Base-by-base conservation (phyloP, 1,140 invertebrate species). In the Ceratosolen fusciceps region DNA sequence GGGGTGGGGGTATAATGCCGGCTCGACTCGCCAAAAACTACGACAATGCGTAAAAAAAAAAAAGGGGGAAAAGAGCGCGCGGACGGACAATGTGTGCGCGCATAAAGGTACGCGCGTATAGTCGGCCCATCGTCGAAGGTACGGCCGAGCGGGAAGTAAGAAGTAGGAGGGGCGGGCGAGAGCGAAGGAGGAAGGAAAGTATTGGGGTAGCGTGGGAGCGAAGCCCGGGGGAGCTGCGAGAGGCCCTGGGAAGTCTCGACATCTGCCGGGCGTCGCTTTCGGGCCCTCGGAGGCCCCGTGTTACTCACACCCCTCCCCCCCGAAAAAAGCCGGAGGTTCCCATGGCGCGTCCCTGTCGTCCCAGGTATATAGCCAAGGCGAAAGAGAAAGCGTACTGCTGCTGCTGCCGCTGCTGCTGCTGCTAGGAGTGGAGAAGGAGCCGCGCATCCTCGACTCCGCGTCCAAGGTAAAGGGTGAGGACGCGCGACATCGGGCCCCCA, bases 181-280 rank as follows among this genome's bases (percentile, higher is more conserved):
- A 24, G n/a, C 31, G 2, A 49, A 37, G 56, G n/a, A 52, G 14
- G 12, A 62, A 52, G 31, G 29, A 70, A 24, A 52, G 16, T 2
- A 21, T 21, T 9, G 34, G 65, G 43, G 60, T 34, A 74, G 71
- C 78, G 71, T 75, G 73, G 78, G 71, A 75, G 71, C 74, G 58
- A 60, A 73, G 71, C 34, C n/a, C 29, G 7, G n/a, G 31, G 56
- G 72, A 74, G 16, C 60, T 65, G 60, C 19, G 12, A 14, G 71
- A 60, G 54, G 71, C 65, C 70, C 37, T 78, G 77, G 56, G 70
- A 72, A 78, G 56, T 31, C 47, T 73, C 68, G 68, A 73, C 77
- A 78, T 73, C 68, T 78, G 68, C 68, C 70, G 56, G 54, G 0
- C 52, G 56, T 29, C 10, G 24, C 68, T 43, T 77, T 77, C 65